Base-by-base conservation (phyloP, 1,140 invertebrate genomes). In the Zeugodacus cucurbitae region DNA sequence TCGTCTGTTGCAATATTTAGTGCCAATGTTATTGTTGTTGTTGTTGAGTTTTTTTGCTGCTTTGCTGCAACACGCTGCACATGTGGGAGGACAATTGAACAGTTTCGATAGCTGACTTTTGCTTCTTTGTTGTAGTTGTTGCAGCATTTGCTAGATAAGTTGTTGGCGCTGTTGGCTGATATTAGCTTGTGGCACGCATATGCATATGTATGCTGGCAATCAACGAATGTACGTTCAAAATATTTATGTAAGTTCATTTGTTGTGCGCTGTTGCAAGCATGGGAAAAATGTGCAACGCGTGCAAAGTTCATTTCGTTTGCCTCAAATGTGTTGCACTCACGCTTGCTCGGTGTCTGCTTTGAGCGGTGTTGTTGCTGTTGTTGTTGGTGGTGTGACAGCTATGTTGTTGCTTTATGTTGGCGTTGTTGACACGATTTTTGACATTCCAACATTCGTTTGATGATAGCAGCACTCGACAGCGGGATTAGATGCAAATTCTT, bases 351-450 rank as follows among this genome's bases (percentile, higher is more conserved):
- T 44, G 20, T 1, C 2, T 48, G 41, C 37, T 22, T 26, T 29
- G 22, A 5, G 10, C 14, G 5, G 26, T 82, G 5, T 4, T 54
- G 17, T 44, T 11, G 29, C 34, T 67, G 74, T 6, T 37, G 74
- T 26, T 14, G 22, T 32, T n/a, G 74, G 3, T 78, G 37, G 20
- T 74, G 32, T 44, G 70, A 7, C 70, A 6, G 70, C 32, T 44
- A 44, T n/a, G 34, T 1, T 29, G 29, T 54, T 82, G 41, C 10
- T 82, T 82, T 82, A 48, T 82, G 74, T 82, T 82, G 74, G 74
- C 74, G 74, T 82, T 82, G 74, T 48, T 82, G 74, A 82, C 74
- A 82, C 74, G 74, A 54, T 82, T 82, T 48, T 82, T 82, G 74
- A 82, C 74, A 82, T 82, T 82, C 41, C 74, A 82, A 54, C 74